phyloP scores from a whole-genome alignment of 2,113 vertebrate genomes.

The Peromyscus maniculatus region DNA sequence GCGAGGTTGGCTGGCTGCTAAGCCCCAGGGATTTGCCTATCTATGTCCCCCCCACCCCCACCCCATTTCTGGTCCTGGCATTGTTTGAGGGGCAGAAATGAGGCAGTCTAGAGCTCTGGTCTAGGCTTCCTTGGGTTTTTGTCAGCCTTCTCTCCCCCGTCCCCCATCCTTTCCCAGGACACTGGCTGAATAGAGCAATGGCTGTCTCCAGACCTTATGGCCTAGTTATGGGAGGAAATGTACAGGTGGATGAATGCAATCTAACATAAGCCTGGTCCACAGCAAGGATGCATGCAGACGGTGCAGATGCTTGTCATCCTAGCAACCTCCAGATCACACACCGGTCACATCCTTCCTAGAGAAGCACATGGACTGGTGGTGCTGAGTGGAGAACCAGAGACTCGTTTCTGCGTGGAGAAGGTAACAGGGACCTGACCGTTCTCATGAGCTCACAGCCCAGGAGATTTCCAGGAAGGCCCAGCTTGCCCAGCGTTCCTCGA shows the following conservation, averaged over 20 bases:
- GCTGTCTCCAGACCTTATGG: rapidly evolving
- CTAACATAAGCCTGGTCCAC: rapidly evolving
- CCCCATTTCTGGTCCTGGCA: not conserved
- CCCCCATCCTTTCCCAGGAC: not conserved
- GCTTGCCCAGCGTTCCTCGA: not conserved
- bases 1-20: not conserved
- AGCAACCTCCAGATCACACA: not conserved
- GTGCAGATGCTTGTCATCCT: rapidly evolving
- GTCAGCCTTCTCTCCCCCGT: too few relatives aligned
- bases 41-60: not conserved
- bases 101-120: not conserved
- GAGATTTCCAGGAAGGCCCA: not conserved
- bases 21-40: not conserved
- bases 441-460: not conserved
- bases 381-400: rapidly evolving
- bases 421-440: not conserved
- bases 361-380: not conserved
- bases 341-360: not conserved
- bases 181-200: not conserved
- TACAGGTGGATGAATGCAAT: not conserved
- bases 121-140: not conserved
- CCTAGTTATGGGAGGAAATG: not conserved
- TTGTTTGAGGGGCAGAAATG: not conserved
- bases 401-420: not conserved
- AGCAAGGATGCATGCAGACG: not conserved